Conservation (phyloP, 2,888 invertebrate genomes). For the Herminia tarsipennalis region DNA sequence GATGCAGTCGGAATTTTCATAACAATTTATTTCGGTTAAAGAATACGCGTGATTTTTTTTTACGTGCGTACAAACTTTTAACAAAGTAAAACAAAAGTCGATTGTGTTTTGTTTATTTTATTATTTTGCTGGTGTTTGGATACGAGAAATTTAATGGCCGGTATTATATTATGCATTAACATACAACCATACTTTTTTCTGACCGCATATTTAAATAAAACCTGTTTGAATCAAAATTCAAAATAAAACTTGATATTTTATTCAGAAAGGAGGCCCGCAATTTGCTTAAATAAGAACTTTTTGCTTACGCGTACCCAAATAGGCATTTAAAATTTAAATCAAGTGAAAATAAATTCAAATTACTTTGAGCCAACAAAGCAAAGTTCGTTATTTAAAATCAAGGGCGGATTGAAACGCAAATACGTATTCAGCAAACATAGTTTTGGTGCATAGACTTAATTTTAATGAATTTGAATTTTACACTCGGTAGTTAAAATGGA, state of each 20-base stretch:
- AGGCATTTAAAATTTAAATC: conserved; percentile 8
- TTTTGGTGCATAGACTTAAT: conserved; percentile 18
- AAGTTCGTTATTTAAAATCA: conserved; percentile 11
- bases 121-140: too few relatives aligned
- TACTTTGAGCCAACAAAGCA: conserved; percentile 9
- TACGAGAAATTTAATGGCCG: too few relatives aligned
- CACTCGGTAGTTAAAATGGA: conserved; percentile 16
- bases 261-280: neutral
- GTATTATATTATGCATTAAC: too few relatives aligned
- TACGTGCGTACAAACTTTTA: too few relatives aligned
- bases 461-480: conserved; percentile 24
- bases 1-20: too few relatives aligned
- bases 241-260: conserved; percentile 1
- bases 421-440: conserved; percentile 17
- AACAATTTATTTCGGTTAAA: too few relatives aligned
- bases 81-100: too few relatives aligned
- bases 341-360: conserved; percentile 12
- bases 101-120: too few relatives aligned
- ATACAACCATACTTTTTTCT: too few relatives aligned
- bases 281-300: neutral
- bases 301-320: conserved; percentile 3
- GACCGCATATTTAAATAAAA: neutral
- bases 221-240: neutral
- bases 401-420: conserved; percentile 18
- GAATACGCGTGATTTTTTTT: too few relatives aligned